These are phyloP conservation scores for Pterocles orientalis DNA, from an alignment of 2,113 vertebrate genomes.

Conservation along the genomic window DNA sequence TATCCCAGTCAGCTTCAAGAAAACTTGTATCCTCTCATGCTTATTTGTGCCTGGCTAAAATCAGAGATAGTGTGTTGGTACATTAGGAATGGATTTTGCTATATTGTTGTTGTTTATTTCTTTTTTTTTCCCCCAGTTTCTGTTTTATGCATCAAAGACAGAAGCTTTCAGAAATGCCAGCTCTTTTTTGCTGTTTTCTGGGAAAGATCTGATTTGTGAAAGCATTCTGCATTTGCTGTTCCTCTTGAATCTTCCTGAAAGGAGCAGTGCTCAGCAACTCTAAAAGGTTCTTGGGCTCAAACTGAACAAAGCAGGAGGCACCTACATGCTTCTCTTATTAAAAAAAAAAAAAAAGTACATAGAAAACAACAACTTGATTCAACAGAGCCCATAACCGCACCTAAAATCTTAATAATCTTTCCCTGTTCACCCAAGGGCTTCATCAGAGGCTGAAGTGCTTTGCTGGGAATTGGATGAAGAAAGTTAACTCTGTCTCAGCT, in stretches of 20 bases:
- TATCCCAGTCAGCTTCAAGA: background rate
- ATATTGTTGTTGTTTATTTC: background rate
- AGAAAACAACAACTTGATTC: background rate
- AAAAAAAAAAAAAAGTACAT: background rate
- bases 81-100: background rate
- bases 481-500: no score
- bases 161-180: background rate
- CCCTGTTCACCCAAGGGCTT: background rate
- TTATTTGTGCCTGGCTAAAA: background rate
- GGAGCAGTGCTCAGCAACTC: background rate
- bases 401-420: background rate
- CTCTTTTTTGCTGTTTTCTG: background rate
- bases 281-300: background rate
- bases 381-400: background rate
- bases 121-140: background rate
- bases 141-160: background rate
- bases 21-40: background rate
- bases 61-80: background rate
- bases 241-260: background rate
- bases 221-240: background rate
- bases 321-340: background rate
- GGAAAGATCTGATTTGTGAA: background rate
- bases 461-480: background rate
- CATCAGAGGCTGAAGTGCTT: background rate
- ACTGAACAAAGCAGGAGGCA: background rate